Conservation (phyloP, 2,797 vertebrate species). For the Falco concolor region DNA sequence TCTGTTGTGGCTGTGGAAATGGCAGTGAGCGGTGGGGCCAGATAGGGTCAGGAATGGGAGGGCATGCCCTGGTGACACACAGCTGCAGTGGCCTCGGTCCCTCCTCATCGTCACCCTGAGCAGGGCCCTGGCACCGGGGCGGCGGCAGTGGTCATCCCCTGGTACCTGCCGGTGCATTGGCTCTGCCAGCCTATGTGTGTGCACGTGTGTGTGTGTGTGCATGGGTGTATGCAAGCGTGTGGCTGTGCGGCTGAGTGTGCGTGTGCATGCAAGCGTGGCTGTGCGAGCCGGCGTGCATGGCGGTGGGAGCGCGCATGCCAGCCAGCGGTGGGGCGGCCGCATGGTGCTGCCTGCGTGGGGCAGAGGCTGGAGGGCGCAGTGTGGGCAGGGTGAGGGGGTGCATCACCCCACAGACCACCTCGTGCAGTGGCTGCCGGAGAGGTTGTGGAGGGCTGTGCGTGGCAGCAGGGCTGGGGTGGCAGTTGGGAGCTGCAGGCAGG, state of each 20-base stretch:
- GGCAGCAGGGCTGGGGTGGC: fast-evolving
- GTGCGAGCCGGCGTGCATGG: fast-evolving
- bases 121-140: fast-evolving
- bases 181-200: fast-evolving
- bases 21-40: fast-evolving
- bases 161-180: fast-evolving
- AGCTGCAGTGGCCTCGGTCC: fast-evolving
- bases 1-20: not conserved
- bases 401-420: not conserved
- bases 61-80: fast-evolving
- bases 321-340: fast-evolving
- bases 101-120: not conserved
- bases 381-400: not conserved
- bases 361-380: too few relatives aligned
- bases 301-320: fast-evolving
- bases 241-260: not conserved
- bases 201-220: not conserved
- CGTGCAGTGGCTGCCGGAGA: fast-evolving
- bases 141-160: not conserved
- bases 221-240: not conserved
- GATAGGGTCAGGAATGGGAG: not conserved
- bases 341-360: fast-evolving
- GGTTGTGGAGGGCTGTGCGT: not conserved
- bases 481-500: not conserved
- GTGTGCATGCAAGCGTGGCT: not conserved